Percentiles rank a stretch among this genome's conserved stretches.
Evolutionary conservation across 2,888 invertebrate species (phyloP).

Genomic region (Acrocera orbiculus): DNA sequence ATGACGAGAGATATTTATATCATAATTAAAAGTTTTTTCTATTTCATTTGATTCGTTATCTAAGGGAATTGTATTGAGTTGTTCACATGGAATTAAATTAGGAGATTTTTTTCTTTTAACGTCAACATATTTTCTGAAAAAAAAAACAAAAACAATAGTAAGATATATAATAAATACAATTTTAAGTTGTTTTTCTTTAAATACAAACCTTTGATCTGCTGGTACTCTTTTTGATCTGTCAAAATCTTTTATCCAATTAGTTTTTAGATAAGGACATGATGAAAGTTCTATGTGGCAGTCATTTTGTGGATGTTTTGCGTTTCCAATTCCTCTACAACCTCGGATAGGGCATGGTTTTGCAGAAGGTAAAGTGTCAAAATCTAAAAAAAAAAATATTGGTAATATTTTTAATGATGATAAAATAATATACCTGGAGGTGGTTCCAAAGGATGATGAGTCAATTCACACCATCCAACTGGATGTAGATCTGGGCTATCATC

Average conservation of each 20-base stretch:
- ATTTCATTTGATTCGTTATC: background rate
- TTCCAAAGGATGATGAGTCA: conserved; percentile 73
- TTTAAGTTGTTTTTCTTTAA: too few species aligned
- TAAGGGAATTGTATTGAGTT: too few species aligned
- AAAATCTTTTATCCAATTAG: conserved; percentile 24
- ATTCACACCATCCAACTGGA: conserved; percentile 80
- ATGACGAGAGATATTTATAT: conserved; percentile 19
- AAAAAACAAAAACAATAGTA: too few species aligned
- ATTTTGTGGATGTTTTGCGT: conserved; percentile 59
- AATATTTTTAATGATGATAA: background rate
- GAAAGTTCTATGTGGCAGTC: conserved; percentile 52
- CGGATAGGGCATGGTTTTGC: conserved; percentile 57
- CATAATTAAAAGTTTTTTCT: background rate
- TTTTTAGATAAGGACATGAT: conserved; percentile 53
- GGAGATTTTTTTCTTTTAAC: too few species aligned
- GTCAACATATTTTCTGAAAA: too few species aligned
- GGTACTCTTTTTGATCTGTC: conserved; percentile 21
- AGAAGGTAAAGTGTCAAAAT: conserved; percentile 1
- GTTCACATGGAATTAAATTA: background rate
- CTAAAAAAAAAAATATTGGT: conserved; percentile 1
- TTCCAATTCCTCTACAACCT: conserved; percentile 83
- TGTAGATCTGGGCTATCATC: conserved; percentile 82
- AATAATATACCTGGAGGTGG: conserved; percentile 54
- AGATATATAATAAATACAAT: too few species aligned
- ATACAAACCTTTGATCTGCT: conserved; percentile 4